Percentiles rank a stretch among this genome's conserved stretches.
These are phyloP conservation scores for Eucidaris tribuloides DNA, from an alignment of 35 echinoderm and acorn worm genomes.

Conservation along the genomic window DNA sequence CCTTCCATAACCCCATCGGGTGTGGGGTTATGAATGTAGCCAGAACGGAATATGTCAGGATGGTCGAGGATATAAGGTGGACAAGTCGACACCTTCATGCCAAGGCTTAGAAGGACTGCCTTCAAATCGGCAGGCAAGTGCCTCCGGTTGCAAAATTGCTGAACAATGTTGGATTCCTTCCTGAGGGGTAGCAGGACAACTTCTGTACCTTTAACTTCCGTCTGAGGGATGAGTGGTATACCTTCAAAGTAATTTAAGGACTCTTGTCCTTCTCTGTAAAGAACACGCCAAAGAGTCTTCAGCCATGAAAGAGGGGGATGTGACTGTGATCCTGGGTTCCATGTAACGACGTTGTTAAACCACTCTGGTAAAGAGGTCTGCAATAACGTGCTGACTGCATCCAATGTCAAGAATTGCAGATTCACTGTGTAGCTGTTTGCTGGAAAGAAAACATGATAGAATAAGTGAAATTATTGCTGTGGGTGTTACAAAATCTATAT, in stretches of 20 bases:
- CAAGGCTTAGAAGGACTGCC: neutral
- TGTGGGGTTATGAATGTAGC: neutral
- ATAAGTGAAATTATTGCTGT: too few relatives aligned
- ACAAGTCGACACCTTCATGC: neutral
- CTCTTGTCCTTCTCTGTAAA: neutral
- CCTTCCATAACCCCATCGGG: conserved; percentile 7
- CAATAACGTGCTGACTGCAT: neutral
- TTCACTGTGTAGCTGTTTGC: too few relatives aligned
- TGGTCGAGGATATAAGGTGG: neutral
- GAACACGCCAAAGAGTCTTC: neutral
- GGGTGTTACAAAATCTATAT: too few relatives aligned
- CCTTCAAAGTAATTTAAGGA: conserved; percentile 6
- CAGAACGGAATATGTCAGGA: neutral
- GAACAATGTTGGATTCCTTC: neutral
- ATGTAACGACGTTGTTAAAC: neutral
- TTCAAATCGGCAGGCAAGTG: neutral
- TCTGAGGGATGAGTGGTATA: conserved; percentile 4
- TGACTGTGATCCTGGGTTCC: neutral
- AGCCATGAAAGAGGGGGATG: neutral
- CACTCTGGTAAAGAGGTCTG: neutral
- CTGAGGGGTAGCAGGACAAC: neutral
- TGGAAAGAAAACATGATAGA: too few relatives aligned
- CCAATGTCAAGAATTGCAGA: neutral
- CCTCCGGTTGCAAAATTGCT: neutral
- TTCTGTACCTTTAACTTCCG: neutral